These are phyloP conservation scores for Scomber japonicus DNA, from an alignment of 2,113 vertebrate genomes.

Conservation along the genomic window DNA sequence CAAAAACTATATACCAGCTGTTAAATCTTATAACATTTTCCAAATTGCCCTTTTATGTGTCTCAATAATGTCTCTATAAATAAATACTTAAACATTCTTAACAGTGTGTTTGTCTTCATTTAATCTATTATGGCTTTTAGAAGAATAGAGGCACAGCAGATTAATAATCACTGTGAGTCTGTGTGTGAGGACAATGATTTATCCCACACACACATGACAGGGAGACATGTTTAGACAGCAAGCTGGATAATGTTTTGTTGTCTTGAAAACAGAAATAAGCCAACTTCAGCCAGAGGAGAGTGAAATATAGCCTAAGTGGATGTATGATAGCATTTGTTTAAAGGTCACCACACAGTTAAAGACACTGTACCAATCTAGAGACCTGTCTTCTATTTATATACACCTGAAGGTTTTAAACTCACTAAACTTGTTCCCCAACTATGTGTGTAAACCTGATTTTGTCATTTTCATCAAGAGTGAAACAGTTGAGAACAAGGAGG, in stretches of 20 bases:
- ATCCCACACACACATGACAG: background rate
- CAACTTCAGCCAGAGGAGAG: background rate
- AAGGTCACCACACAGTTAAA: background rate
- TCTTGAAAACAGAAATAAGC: conserved; percentile 6
- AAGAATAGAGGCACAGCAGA: no score
- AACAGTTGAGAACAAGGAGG: no score
- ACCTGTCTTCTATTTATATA: background rate
- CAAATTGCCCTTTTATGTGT: no score
- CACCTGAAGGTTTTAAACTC: background rate
- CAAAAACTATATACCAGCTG: background rate
- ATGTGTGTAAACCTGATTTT: no score
- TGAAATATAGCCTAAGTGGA: background rate
- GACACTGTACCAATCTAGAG: background rate
- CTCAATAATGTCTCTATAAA: no score
- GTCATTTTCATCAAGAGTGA: no score
- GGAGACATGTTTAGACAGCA: conserved; percentile 8
- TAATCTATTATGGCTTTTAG: no score
- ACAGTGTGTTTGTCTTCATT: background rate
- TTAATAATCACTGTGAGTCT: no score
- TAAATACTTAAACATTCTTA: no score
- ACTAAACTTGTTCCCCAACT: background rate
- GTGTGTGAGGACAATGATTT: background rate
- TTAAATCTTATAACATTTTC: background rate
- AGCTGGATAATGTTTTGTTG: background rate
- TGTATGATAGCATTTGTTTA: background rate